A percentile compares a stretch with the other conserved stretches of the same genome.
phyloP scores from a whole-genome alignment of 92 coral and sea anemone species.

The Actinostola sp. region DNA sequence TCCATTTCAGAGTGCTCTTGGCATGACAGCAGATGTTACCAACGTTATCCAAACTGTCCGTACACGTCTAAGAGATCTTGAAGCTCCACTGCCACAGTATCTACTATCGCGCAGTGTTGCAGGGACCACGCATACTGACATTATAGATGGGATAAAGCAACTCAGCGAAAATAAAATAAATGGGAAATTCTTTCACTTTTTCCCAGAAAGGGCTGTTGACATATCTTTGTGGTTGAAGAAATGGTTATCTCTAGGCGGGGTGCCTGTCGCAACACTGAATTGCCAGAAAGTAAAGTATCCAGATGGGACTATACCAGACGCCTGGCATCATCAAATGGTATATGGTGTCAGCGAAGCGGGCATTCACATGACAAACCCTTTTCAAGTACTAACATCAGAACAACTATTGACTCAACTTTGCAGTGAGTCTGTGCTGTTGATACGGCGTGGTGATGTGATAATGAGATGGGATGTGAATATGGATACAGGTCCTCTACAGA shows the following conservation, averaged over 20 bases:
- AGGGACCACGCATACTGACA: slow-evolving; percentile 68
- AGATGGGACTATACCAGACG: slow-evolving; percentile 76
- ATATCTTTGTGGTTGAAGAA: slow-evolving; percentile 62
- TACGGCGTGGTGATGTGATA: slow-evolving; percentile 60
- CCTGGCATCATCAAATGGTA: slow-evolving; percentile 88
- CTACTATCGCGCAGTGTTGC: slow-evolving; percentile 77
- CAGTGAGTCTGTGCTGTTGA: slow-evolving; percentile 76
- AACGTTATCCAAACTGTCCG: slow-evolving; percentile 51
- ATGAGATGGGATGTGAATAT: slow-evolving; percentile 57
- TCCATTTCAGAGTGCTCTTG: slow-evolving; percentile 16
- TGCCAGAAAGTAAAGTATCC: slow-evolving; percentile 54
- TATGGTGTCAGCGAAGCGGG: slow-evolving; percentile 75
- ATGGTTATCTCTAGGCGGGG: slow-evolving; percentile 65
- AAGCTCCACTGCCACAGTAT: slow-evolving; percentile 69
- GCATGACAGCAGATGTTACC: slow-evolving; percentile 22
- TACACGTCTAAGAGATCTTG: slow-evolving; percentile 66
- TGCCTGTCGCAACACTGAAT: slow-evolving; percentile 72
- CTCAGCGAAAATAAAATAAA: slow-evolving; percentile 50
- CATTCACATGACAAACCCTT: slow-evolving; percentile 64
- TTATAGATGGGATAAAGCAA: slow-evolving; percentile 57
- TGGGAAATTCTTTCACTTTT: slow-evolving; percentile 71
- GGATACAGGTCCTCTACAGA: slow-evolving; percentile 43
- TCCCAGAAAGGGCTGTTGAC: slow-evolving; percentile 63
- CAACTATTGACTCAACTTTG: slow-evolving; percentile 50
- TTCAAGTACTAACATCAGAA: slow-evolving; percentile 43